Conservation (phyloP, 2,797 vertebrate genomes). For the Labeo calbasu region DNA sequence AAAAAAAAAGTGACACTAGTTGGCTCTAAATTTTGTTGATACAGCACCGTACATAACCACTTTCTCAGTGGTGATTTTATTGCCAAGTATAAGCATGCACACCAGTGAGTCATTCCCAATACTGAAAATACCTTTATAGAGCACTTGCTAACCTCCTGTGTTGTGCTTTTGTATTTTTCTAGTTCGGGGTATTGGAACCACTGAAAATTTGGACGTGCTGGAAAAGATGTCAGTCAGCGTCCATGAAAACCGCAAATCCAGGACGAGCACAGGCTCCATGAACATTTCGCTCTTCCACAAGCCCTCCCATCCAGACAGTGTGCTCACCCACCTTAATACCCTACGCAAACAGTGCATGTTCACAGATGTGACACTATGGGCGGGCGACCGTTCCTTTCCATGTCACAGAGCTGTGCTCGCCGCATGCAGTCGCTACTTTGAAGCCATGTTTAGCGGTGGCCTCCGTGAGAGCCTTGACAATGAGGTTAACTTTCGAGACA, state of each 20-base stretch:
- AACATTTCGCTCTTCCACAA: constrained; percentile 94
- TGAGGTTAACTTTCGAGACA: constrained; percentile 91
- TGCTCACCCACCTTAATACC: constrained; percentile 89
- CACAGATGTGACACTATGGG: constrained; percentile 93
- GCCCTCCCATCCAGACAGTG: constrained; percentile 90
- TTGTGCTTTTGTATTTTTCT: constrained; percentile 34
- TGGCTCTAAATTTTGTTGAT: not conserved
- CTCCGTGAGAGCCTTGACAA: constrained; percentile 89
- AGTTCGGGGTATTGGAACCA: constrained; percentile 64
- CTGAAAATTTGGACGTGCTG: constrained; percentile 64
- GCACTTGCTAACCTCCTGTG: constrained; percentile 18
- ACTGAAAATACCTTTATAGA: not conserved
- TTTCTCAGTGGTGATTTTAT: not conserved
- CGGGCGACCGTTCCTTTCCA: constrained; percentile 88
- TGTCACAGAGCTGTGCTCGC: constrained; percentile 93
- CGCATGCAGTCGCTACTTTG: constrained; percentile 93
- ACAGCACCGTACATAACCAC: not conserved
- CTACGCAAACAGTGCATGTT: constrained; percentile 92
- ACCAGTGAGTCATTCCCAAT: constrained; percentile 20
- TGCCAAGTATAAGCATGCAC: not conserved
- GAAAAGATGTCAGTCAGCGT: constrained; percentile 91
- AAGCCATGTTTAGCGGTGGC: constrained; percentile 95
- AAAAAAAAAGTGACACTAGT: constrained; percentile 1
- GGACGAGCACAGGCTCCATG: constrained; percentile 91
- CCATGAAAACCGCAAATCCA: constrained; percentile 94